These are phyloP conservation scores for Trichonephila clavipes DNA, from an alignment of 1,140 invertebrate genomes.

Conservation along the genomic window DNA sequence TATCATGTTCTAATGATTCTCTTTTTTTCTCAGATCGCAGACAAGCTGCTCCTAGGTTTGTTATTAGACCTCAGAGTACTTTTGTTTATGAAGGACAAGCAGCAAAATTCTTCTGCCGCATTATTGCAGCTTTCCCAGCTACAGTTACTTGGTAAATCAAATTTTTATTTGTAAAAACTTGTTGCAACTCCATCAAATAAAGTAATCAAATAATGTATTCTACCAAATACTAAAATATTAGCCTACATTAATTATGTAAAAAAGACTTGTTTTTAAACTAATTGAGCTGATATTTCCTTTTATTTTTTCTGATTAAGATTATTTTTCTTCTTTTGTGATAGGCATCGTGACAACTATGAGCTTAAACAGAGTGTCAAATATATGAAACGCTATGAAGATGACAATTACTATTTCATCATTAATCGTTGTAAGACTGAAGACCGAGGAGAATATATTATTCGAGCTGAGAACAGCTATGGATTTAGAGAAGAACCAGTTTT, in stretches of 20 bases:
- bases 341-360: constrained; percentile 93
- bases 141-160: constrained; percentile 91
- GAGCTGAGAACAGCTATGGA: constrained; percentile 98
- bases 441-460: constrained; percentile 97
- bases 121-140: constrained; percentile 95
- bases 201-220: no score
- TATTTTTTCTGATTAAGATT: background rate
- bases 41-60: constrained; percentile 98
- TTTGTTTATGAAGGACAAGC: constrained; percentile 98
- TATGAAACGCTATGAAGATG: constrained; percentile 98
- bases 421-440: constrained; percentile 97
- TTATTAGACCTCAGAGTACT: constrained; percentile 96
- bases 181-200: no score
- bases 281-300: background rate
- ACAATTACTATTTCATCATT: constrained; percentile 98
- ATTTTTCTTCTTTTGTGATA: constrained; percentile 60
- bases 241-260: no score
- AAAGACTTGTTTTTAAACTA: no score
- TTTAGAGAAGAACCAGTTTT: constrained; percentile 97
- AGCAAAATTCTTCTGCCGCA: constrained; percentile 97
- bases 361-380: constrained; percentile 99
- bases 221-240: no score
- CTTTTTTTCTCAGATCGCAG: constrained; percentile 87
- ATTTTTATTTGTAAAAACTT: background rate
- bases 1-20: background rate